These are phyloP conservation scores for Macaria liturata DNA, from an alignment of 2,888 invertebrate genomes.

Conservation along the genomic window DNA sequence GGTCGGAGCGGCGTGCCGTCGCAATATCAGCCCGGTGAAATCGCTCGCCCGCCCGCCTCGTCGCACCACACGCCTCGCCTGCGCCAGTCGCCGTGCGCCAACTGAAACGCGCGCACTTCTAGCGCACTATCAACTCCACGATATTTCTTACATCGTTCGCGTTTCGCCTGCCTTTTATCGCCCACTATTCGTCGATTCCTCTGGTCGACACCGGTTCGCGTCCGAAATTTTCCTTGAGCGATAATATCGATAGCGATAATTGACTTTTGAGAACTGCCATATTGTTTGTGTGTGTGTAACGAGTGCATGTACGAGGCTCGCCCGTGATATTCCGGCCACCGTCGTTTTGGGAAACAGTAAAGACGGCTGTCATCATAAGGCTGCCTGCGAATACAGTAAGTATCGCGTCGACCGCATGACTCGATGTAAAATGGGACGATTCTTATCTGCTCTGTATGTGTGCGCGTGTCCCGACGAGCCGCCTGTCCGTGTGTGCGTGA, in stretches of 20 bases:
- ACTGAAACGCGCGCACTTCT: slow-evolving; percentile 82
- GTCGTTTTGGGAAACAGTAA: slow-evolving; percentile 68
- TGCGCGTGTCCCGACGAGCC: slow-evolving; percentile 55
- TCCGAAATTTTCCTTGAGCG: slow-evolving; percentile 38
- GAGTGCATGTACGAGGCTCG: slow-evolving; percentile 68
- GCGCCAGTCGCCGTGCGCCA: slow-evolving; percentile 83
- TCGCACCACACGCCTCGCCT: slow-evolving; percentile 78
- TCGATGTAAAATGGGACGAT: slow-evolving; percentile 82
- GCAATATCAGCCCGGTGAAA: slow-evolving; percentile 83
- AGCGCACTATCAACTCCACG: slow-evolving; percentile 74
- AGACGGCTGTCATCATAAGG: slow-evolving; percentile 82
- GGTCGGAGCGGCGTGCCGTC: slow-evolving; percentile 76
- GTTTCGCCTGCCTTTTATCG: slow-evolving; percentile 56
- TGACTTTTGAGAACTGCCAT: slow-evolving; percentile 43
- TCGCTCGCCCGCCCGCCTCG: slow-evolving; percentile 80
- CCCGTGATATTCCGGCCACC: slow-evolving; percentile 59
- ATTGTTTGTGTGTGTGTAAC: slow-evolving; percentile 52
- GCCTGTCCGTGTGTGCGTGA: slow-evolving; percentile 63
- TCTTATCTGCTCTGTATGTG: slow-evolving; percentile 72
- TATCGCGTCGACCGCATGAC: slow-evolving; percentile 73
- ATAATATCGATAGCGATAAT: slow-evolving; percentile 34
- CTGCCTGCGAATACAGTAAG: slow-evolving; percentile 81
- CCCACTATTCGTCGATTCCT: slow-evolving; percentile 40
- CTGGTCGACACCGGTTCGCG: slow-evolving; percentile 50
- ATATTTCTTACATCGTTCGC: slow-evolving; percentile 65